Evolutionary conservation across 2,888 invertebrate genomes (phyloP).

Genomic region (Mythimna loreyi): DNA sequence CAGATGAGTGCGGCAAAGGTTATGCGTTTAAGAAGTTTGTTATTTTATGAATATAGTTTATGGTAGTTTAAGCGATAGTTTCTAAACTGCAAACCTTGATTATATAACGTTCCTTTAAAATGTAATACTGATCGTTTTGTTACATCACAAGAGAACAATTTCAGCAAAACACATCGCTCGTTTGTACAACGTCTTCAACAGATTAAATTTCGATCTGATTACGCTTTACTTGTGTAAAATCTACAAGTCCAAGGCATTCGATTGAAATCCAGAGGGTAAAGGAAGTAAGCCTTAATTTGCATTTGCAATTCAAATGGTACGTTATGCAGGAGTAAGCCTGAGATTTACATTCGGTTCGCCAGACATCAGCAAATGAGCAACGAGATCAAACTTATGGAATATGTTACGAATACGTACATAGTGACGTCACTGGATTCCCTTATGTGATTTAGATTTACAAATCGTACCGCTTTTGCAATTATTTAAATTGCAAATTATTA

Average conservation of each 20-base stretch:
- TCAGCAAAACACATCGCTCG: neutral
- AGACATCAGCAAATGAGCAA: constrained; percentile 50
- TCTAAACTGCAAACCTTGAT: constrained; percentile 2
- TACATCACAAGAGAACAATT: neutral
- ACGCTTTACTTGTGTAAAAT: constrained; percentile 43
- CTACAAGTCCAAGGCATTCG: constrained; percentile 49
- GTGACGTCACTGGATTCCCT: constrained; percentile 38
- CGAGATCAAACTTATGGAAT: constrained; percentile 46
- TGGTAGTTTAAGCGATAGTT: neutral
- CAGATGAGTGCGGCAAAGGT: constrained; percentile 34
- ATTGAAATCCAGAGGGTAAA: constrained; percentile 45
- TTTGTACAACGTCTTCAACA: constrained; percentile 4
- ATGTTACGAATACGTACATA: constrained; percentile 30
- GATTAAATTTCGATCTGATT: constrained; percentile 8
- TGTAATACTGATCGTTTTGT: neutral
- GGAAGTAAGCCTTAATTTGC: constrained; percentile 69
- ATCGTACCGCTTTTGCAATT: constrained; percentile 24
- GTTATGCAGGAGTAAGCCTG: constrained; percentile 69
- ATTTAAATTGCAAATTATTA: constrained; percentile 46
- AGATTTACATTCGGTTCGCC: constrained; percentile 69
- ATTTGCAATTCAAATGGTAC: constrained; percentile 78
- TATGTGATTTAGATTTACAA: constrained; percentile 45
- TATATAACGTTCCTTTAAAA: neutral
- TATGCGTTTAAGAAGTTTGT: constrained; percentile 30
- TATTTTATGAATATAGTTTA: constrained; percentile 28